phyloP scores from a whole-genome alignment of 2,113 vertebrate genomes.

The Uropsilus gracilis region DNA sequence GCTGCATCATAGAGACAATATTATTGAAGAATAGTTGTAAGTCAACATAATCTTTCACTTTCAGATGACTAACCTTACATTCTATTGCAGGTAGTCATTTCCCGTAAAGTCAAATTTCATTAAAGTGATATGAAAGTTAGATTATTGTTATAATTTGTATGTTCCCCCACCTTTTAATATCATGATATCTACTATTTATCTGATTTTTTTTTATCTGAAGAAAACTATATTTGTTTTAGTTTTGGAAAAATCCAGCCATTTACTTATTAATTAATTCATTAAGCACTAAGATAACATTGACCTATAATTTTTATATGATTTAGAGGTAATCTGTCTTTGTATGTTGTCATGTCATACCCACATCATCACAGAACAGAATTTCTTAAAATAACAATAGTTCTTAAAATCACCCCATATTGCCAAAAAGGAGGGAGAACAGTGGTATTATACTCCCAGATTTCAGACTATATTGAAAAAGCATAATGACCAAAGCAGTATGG shows the following conservation, averaged over 20 bases:
- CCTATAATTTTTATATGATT: too few species aligned
- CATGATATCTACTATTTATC: background rate
- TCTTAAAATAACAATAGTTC: too few species aligned
- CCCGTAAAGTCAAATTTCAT: background rate
- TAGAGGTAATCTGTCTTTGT: too few species aligned
- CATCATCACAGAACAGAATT: too few species aligned
- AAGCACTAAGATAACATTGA: too few species aligned
- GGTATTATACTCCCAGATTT: too few species aligned
- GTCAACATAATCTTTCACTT: background rate
- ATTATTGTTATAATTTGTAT: background rate
- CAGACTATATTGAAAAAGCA: too few species aligned
- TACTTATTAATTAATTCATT: background rate
- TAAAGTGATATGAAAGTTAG: background rate
- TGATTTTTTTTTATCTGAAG: background rate
- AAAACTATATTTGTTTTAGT: background rate
- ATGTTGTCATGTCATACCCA: too few species aligned
- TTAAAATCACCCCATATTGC: too few species aligned
- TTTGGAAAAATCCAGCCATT: background rate
- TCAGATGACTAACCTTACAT: background rate
- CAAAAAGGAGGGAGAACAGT: too few species aligned
- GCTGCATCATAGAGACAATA: background rate
- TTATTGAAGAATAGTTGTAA: background rate
- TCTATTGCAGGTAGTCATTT: background rate
- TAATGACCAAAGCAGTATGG: too few species aligned
- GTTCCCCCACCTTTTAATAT: background rate